A percentile compares a stretch with the other conserved stretches of the same genome.
These are phyloP conservation scores for Calidris pygmaea DNA, from an alignment of 2,113 vertebrate genomes.

Conservation along the genomic window DNA sequence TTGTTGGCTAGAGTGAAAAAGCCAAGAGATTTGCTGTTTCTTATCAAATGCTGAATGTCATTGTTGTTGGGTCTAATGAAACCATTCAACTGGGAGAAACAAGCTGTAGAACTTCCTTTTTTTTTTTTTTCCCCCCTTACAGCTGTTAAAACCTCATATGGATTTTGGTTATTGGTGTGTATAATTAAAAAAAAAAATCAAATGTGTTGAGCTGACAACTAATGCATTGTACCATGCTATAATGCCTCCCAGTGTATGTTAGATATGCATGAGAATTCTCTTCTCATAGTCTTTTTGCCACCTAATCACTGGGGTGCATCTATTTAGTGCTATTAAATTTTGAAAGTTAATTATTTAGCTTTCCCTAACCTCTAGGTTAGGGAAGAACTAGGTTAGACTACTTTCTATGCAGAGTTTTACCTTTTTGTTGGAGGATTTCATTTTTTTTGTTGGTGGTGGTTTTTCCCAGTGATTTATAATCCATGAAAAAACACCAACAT, in stretches of 20 bases:
- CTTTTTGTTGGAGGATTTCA: neutral
- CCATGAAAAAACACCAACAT: neutral
- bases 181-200: neutral
- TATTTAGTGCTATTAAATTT: neutral
- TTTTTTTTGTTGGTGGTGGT: neutral
- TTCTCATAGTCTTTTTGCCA: neutral
- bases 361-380: neutral
- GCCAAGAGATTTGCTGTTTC: neutral
- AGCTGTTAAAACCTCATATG: neutral
- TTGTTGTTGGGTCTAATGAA: neutral
- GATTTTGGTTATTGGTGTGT: neutral
- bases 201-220: neutral
- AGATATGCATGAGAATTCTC: neutral
- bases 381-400: neutral
- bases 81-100: neutral
- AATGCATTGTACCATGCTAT: neutral
- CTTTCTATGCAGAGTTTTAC: neutral
- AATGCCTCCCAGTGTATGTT: neutral
- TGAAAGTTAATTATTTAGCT: neutral
- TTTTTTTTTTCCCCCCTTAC: neutral
- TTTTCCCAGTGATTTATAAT: neutral
- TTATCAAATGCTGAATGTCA: neutral
- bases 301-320: neutral
- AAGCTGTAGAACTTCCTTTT: neutral
- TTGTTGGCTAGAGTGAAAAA: neutral